phyloP scores from a whole-genome alignment of 2,797 vertebrate genomes.

The Anabas testudineus region DNA sequence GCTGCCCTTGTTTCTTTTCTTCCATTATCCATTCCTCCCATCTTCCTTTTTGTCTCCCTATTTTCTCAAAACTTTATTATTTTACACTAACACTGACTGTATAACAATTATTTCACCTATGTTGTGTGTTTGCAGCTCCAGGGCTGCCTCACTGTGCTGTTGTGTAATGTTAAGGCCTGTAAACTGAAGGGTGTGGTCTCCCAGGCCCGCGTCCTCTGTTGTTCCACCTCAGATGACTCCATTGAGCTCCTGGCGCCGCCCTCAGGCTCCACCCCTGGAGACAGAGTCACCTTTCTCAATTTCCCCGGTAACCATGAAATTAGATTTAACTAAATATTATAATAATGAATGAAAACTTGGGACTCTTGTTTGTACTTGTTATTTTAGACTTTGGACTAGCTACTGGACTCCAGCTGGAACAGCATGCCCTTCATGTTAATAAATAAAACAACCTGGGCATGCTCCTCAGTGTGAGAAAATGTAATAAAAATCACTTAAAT shows the following conservation, averaged over 20 bases:
- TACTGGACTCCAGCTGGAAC: too few relatives aligned
- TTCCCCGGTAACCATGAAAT: slow-evolving; percentile 85
- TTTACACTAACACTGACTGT: too few relatives aligned
- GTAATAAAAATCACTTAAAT: too few relatives aligned
- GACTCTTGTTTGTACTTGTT: too few relatives aligned
- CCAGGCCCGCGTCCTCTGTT: slow-evolving; percentile 93
- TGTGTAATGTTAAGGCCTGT: slow-evolving; percentile 92
- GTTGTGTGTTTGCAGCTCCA: slow-evolving; percentile 86
- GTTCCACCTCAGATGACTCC: slow-evolving; percentile 83
- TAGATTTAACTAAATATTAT: too few relatives aligned
- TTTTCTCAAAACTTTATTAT: neutral
- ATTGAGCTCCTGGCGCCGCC: slow-evolving; percentile 91
- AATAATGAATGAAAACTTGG: too few relatives aligned
- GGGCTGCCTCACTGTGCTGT: slow-evolving; percentile 88
- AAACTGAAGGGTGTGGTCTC: slow-evolving; percentile 92
- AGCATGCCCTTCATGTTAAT: too few relatives aligned
- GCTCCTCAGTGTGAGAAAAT: too few relatives aligned
- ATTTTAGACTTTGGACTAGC: too few relatives aligned
- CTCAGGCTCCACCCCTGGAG: slow-evolving; percentile 87
- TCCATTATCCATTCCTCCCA: too few relatives aligned
- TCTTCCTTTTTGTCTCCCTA: neutral
- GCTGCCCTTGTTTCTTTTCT: neutral
- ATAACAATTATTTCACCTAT: neutral
- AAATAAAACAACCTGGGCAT: too few relatives aligned
- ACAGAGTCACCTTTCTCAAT: slow-evolving; percentile 90